Percentiles rank a stretch among this genome's conserved stretches.
Evolutionary conservation across 2,113 vertebrate species (phyloP).

Genomic region (Oenanthe oenanthe): DNA sequence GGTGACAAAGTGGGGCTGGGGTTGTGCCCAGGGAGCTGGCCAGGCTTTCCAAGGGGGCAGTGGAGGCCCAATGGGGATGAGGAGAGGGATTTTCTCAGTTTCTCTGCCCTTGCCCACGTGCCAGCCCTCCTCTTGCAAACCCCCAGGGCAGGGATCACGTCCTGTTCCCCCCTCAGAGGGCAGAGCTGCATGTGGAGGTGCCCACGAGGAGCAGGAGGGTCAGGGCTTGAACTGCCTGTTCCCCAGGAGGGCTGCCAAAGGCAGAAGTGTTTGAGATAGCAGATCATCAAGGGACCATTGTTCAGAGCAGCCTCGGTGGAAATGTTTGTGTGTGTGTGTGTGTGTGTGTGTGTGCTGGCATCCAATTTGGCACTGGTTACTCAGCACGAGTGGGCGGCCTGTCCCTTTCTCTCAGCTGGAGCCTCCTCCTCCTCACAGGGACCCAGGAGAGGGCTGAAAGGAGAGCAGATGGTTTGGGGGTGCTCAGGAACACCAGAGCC

Average conservation of each 20-base stretch:
- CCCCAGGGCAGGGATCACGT: neutral
- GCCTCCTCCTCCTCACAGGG: constrained; percentile 57
- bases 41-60: neutral
- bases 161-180: neutral
- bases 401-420: constrained; percentile 63
- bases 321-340: constrained; percentile 14
- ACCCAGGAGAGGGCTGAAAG: constrained; percentile 16
- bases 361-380: constrained; percentile 67
- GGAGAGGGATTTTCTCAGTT: neutral
- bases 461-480: constrained; percentile 65
- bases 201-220: fast-evolving
- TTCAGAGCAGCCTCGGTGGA: constrained; percentile 55
- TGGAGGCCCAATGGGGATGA: neutral
- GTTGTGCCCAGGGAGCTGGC: neutral
- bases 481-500: constrained; percentile 17
- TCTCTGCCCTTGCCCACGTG: neutral
- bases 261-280: neutral
- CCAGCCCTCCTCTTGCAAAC: neutral
- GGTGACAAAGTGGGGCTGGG: neutral
- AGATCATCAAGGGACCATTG: constrained; percentile 24
- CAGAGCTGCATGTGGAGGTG: neutral
- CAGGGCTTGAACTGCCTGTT: neutral
- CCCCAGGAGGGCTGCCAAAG: neutral
- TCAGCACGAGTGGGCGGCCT: constrained; percentile 66
- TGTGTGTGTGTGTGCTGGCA: constrained; percentile 34